A percentile compares a stretch with the other conserved stretches of the same genome.
Conservation (phyloP, 2,888 invertebrate species). For the Ichneumoninae sp. region DNA sequence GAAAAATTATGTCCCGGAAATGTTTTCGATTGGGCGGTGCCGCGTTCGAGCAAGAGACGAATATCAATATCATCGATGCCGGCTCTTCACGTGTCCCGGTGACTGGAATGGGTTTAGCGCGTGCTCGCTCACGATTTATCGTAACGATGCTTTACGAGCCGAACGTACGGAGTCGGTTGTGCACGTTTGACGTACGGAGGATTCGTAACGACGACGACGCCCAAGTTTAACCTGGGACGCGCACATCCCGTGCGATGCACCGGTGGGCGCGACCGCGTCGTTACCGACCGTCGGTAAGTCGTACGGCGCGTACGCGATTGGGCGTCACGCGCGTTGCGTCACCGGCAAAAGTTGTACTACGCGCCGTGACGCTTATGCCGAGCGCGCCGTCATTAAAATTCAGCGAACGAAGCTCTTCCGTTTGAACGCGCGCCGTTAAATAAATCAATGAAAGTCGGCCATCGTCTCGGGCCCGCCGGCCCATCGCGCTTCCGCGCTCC, state of each 20-base stretch:
- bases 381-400: slow-evolving; percentile 66
- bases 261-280: slow-evolving; percentile 35
- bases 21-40: background rate
- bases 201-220: slow-evolving; percentile 31
- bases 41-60: slow-evolving; percentile 11
- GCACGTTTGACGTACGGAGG: slow-evolving; percentile 23
- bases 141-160: slow-evolving; percentile 49
- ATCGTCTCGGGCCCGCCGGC: slow-evolving; percentile 37
- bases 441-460: slow-evolving; percentile 73
- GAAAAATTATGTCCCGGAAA: background rate
- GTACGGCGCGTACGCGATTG: slow-evolving; percentile 35
- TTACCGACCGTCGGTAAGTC: slow-evolving; percentile 41
- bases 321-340: slow-evolving; percentile 37
- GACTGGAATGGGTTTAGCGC: slow-evolving; percentile 11
- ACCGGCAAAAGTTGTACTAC: slow-evolving; percentile 14
- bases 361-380: slow-evolving; percentile 52
- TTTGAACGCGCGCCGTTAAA: slow-evolving; percentile 72
- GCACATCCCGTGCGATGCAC: slow-evolving; percentile 51
- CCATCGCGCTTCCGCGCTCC: slow-evolving; percentile 75
- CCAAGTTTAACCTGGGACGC: slow-evolving; percentile 25
- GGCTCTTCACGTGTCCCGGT: slow-evolving; percentile 12
- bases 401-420: slow-evolving; percentile 66
- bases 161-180: slow-evolving; percentile 19
- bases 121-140: slow-evolving; percentile 52
- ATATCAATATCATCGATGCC: slow-evolving; percentile 5